Evolutionary conservation across 2,888 invertebrate species (phyloP).

Genomic region (Idaea straminata): DNA sequence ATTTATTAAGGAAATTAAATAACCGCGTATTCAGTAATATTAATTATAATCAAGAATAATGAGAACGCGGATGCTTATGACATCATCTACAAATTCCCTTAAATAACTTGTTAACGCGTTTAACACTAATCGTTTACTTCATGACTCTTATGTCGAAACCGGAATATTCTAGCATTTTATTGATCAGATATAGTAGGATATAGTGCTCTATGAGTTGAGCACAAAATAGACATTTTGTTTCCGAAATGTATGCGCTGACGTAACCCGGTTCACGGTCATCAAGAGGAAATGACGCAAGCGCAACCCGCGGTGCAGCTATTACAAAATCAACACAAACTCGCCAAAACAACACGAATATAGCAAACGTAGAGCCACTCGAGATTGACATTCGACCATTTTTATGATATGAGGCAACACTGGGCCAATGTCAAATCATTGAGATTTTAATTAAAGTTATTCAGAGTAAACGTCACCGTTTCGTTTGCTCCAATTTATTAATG

Average conservation of each 20-base stretch:
- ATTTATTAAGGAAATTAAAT: background rate
- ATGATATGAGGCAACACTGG: conserved; percentile 28
- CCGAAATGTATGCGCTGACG: conserved; percentile 59
- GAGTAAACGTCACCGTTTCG: conserved; percentile 20
- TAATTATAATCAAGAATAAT: conserved; percentile 37
- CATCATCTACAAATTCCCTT: conserved; percentile 44
- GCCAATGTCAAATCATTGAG: conserved; percentile 24
- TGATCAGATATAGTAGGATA: background rate
- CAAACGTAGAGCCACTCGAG: conserved; percentile 29
- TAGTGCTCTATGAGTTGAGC: background rate
- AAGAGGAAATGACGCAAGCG: conserved; percentile 77
- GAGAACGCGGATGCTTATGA: conserved; percentile 32
- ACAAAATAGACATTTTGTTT: conserved; percentile 2
- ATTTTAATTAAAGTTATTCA: conserved; percentile 33
- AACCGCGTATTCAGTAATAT: conserved; percentile 13
- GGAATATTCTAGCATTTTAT: background rate
- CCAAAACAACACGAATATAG: conserved; percentile 47
- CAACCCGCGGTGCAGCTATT: conserved; percentile 53
- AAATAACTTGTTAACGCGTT: conserved; percentile 32
- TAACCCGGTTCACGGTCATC: conserved; percentile 76
- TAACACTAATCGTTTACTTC: conserved; percentile 21
- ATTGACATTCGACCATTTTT: conserved; percentile 31
- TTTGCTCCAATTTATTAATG: conserved; percentile 30
- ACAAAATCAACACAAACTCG: conserved; percentile 55
- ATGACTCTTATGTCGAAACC: conserved; percentile 15